phyloP scores from a whole-genome alignment of 2,113 vertebrate genomes.

The Chunga burmeisteri region DNA sequence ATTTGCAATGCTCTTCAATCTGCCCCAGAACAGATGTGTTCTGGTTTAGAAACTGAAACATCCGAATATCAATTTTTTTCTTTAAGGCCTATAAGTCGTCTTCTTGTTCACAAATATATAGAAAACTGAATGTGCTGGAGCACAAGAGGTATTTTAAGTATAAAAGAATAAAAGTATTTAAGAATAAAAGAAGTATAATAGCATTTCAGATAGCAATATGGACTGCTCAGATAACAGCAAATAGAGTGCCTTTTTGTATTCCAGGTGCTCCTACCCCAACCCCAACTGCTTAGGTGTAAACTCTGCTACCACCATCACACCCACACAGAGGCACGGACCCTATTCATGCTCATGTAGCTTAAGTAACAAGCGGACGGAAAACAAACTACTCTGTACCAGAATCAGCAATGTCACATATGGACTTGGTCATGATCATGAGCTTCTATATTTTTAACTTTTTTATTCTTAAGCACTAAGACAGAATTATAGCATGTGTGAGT shows the following conservation, averaged over 20 bases:
- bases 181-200: background rate
- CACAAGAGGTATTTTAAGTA: background rate
- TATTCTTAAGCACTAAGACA: background rate
- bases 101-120: background rate
- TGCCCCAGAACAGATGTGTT: constrained; percentile 31
- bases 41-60: constrained; percentile 16
- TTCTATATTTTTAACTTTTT: background rate
- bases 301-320: background rate
- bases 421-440: background rate
- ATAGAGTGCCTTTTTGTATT: background rate
- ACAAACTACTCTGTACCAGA: background rate
- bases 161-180: background rate
- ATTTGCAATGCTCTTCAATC: background rate
- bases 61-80: background rate
- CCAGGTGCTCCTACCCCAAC: background rate
- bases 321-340: background rate
- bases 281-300: background rate
- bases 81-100: background rate
- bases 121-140: background rate
- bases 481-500: background rate
- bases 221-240: background rate
- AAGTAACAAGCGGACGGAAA: background rate
- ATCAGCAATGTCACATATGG: background rate
- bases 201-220: background rate
- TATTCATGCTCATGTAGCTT: background rate